Evolutionary conservation across 2,797 vertebrate species (phyloP).

Genomic region (Rhinophrynus dorsalis): DNA sequence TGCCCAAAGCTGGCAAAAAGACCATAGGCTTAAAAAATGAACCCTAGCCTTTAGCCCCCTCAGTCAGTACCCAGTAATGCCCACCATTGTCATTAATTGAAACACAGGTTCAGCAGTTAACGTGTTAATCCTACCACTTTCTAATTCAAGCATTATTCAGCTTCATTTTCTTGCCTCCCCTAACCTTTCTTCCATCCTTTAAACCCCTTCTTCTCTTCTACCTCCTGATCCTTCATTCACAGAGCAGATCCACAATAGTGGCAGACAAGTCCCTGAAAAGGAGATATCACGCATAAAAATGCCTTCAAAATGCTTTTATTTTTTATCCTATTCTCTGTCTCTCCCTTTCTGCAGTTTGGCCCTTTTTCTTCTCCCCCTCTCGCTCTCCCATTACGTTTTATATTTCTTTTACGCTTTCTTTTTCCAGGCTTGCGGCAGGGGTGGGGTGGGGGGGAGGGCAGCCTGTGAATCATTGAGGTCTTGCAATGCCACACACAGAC

Average conservation of each 20-base stretch:
- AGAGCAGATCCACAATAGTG: constrained; percentile 31
- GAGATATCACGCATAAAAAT: constrained; percentile 32
- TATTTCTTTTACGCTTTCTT: constrained; percentile 64
- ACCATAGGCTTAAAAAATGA: too few relatives aligned
- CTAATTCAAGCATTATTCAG: constrained; percentile 8
- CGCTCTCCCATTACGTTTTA: constrained; percentile 50
- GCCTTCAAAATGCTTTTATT: constrained; percentile 19
- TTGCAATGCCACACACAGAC: constrained; percentile 72
- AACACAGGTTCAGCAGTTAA: constrained; percentile 13
- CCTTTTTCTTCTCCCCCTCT: constrained; percentile 52
- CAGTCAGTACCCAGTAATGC: too few relatives aligned
- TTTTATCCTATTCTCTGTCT: constrained; percentile 53
- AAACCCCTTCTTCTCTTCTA: constrained; percentile 15
- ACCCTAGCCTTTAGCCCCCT: too few relatives aligned
- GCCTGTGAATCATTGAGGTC: constrained; percentile 50
- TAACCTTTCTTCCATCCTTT: background rate
- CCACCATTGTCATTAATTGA: too few relatives aligned
- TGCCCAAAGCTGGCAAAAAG: too few relatives aligned
- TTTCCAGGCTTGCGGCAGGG: constrained; percentile 63
- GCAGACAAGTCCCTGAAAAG: constrained; percentile 28
- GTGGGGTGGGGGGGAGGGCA: constrained; percentile 62
- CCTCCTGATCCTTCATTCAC: constrained; percentile 1
- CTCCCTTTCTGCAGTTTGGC: constrained; percentile 52
- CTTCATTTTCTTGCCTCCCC: constrained; percentile 5
- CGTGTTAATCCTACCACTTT: constrained; percentile 7